Percentiles rank a stretch among this genome's conserved stretches.
Conservation (phyloP, 2,113 vertebrate genomes). For the Gulo gulo region DNA sequence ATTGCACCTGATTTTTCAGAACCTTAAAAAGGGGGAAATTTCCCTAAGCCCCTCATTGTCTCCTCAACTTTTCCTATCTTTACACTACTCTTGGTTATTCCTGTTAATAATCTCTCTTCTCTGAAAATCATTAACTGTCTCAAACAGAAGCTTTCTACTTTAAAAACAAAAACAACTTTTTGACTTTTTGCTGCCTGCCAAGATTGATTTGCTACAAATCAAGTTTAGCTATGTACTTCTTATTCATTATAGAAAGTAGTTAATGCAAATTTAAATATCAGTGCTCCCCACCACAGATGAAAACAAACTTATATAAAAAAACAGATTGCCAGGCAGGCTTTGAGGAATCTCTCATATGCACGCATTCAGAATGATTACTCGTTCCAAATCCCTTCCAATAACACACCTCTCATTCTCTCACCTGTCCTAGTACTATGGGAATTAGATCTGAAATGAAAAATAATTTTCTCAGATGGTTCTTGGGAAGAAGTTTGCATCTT, state of each 20-base stretch:
- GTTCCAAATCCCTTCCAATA: constrained; percentile 9
- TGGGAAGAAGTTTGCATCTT: background rate
- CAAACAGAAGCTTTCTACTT: constrained; percentile 66
- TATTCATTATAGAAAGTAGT: constrained; percentile 70
- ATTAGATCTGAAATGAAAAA: constrained; percentile 6
- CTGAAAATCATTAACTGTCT: constrained; percentile 50
- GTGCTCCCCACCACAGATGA: constrained; percentile 27
- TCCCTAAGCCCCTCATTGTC: background rate
- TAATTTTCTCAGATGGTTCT: background rate
- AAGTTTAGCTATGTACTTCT: constrained; percentile 63
- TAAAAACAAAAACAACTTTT: constrained; percentile 72
- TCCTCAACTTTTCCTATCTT: background rate
- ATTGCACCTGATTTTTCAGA: constrained; percentile 36
- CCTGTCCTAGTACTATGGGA: background rate
- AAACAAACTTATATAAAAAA: constrained; percentile 70
- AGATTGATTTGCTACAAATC: constrained; percentile 71
- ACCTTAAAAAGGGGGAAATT: constrained; percentile 10
- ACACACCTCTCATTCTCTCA: constrained; percentile 12
- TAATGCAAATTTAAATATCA: constrained; percentile 72
- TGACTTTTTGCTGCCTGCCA: constrained; percentile 68
- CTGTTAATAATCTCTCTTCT: constrained; percentile 42
- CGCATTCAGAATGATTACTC: constrained; percentile 23
- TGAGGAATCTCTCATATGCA: constrained; percentile 40
- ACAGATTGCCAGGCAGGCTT: constrained; percentile 41
- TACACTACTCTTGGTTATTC: background rate